Evolutionary conservation across 2,888 invertebrate species (phyloP).

Genomic region (Dermolepida albohirtum): DNA sequence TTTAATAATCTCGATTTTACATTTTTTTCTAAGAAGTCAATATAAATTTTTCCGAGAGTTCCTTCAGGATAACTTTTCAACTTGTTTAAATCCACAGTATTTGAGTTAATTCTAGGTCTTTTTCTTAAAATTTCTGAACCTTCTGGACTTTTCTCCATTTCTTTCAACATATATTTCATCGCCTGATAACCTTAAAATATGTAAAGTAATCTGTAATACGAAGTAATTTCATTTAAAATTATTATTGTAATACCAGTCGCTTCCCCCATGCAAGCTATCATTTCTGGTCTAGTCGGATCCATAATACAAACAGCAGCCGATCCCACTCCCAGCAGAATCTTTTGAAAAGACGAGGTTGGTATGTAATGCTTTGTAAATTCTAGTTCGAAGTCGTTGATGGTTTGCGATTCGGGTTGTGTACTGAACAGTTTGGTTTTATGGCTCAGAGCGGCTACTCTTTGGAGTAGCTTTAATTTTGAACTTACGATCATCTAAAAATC

Average conservation of each 20-base stretch:
- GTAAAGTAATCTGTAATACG: neutral
- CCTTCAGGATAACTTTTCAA: conserved; percentile 80
- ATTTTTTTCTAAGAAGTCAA: conserved; percentile 84
- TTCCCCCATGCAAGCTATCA: conserved; percentile 96
- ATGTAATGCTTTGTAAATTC: conserved; percentile 76
- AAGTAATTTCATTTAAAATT: neutral
- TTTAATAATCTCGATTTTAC: conserved; percentile 61
- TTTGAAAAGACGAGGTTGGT: conserved; percentile 78
- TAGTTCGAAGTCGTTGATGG: conserved; percentile 66
- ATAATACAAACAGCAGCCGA: conserved; percentile 86
- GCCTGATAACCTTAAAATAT: conserved; percentile 68
- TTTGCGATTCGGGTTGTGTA: conserved; percentile 22
- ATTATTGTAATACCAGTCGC: conserved; percentile 74
- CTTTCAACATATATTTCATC: conserved; percentile 75
- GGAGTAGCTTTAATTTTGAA: conserved; percentile 3
- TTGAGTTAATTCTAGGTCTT: conserved; percentile 88
- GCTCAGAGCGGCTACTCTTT: neutral
- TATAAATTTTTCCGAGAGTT: conserved; percentile 89
- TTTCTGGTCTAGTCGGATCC: conserved; percentile 87
- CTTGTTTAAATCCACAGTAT: conserved; percentile 79
- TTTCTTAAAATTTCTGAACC: conserved; percentile 81
- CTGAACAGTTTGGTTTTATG: conserved; percentile 1
- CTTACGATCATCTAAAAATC: conserved; percentile 10
- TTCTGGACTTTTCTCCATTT: conserved; percentile 83
- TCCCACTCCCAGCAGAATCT: conserved; percentile 81